phyloP scores from a whole-genome alignment of 1,140 invertebrate species.

The Diprion similis region DNA sequence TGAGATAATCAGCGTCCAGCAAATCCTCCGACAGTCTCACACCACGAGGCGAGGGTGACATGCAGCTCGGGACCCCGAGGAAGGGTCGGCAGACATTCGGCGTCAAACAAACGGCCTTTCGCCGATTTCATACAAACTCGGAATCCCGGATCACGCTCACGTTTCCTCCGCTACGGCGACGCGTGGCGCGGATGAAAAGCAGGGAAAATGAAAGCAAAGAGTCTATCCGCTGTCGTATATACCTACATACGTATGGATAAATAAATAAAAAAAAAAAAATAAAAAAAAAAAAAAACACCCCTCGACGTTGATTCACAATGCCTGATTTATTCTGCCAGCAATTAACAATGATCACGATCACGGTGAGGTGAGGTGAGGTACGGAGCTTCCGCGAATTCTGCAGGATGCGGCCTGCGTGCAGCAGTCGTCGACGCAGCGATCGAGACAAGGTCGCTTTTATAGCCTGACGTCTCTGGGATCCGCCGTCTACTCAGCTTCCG shows the following conservation, averaged over 20 bases:
- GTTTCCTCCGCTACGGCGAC: too few species aligned
- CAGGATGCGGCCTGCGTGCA: constrained; percentile 35
- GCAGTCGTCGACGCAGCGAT: constrained; percentile 19
- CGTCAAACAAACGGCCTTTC: neutral
- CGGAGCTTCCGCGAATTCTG: constrained; percentile 33
- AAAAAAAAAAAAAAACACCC: neutral
- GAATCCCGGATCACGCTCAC: neutral
- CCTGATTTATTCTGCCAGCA: neutral
- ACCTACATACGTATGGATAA: constrained; percentile 16
- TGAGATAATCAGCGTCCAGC: neutral
- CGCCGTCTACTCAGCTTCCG: constrained; percentile 40
- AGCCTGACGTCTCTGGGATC: constrained; percentile 24
- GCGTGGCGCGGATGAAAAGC: too few species aligned
- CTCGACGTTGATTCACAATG: neutral
- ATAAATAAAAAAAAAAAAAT: too few species aligned
- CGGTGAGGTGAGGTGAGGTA: too few species aligned
- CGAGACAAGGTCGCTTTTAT: constrained; percentile 35
- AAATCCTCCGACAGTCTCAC: neutral
- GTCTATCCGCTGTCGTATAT: too few species aligned
- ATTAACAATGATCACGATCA: constrained; percentile 8
- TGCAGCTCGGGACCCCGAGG: neutral
- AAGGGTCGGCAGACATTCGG: neutral
- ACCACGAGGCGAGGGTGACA: neutral
- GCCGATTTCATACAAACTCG: neutral
- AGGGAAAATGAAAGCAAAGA: too few species aligned